Conservation (phyloP, 1,140 invertebrate genomes). For the Dreissena rostriformis region DNA sequence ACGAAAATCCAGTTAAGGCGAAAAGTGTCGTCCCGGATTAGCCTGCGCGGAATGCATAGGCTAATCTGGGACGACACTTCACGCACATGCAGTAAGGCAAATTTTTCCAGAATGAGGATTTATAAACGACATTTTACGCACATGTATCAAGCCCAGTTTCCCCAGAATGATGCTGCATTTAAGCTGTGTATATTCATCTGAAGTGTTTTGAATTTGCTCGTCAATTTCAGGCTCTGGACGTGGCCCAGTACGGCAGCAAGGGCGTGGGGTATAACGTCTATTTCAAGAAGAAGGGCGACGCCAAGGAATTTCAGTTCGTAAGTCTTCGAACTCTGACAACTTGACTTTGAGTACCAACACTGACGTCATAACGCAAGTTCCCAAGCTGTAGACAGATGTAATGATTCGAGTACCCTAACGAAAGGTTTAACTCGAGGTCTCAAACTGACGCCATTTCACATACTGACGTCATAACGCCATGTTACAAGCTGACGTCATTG, state of each 20-base stretch:
- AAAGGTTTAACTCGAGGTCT: neutral
- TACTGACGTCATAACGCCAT: neutral
- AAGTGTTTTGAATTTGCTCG: neutral
- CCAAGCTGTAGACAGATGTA: neutral
- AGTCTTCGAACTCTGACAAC: neutral
- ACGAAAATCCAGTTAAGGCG: too few species aligned
- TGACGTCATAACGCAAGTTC: neutral
- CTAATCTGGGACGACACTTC: too few species aligned
- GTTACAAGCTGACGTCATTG: too few species aligned
- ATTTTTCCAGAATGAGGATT: too few species aligned
- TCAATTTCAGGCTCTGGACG: constrained; percentile 38
- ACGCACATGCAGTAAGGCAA: too few species aligned
- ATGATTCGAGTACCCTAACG: neutral
- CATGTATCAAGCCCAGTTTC: too few species aligned
- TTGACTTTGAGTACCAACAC: neutral
- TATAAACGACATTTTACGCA: too few species aligned
- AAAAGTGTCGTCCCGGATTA: too few species aligned
- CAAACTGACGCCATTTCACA: neutral
- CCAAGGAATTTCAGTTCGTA: constrained; percentile 36
- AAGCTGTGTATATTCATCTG: too few species aligned
- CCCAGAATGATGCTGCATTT: too few species aligned
- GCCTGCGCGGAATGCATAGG: too few species aligned
- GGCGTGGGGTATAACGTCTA: constrained; percentile 51
- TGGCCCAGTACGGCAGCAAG: constrained; percentile 29
- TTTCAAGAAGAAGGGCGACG: constrained; percentile 27